Evolutionary conservation across 2,888 invertebrate species (phyloP).

Genomic region (Patella pellucida): DNA sequence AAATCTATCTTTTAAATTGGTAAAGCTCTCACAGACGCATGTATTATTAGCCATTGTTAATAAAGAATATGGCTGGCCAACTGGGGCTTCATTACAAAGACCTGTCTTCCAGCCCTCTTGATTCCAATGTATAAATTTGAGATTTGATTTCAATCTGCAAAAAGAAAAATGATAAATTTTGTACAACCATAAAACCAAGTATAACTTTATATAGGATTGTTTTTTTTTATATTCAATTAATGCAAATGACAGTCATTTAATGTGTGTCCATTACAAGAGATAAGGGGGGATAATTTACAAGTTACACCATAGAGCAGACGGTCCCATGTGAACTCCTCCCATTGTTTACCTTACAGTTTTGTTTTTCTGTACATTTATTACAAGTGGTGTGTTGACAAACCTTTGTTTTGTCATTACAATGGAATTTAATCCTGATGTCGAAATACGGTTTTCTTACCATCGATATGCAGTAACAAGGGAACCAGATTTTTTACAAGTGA

Average conservation of each 20-base stretch:
- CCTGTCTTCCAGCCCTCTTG: conserved; percentile 73
- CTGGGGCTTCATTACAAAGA: conserved; percentile 70
- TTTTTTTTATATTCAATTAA: neutral
- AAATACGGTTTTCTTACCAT: no score
- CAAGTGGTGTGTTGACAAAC: no score
- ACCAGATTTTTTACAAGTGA: no score
- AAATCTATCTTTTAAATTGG: conserved; percentile 67
- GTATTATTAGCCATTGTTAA: conserved; percentile 72
- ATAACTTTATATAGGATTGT: neutral
- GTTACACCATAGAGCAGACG: no score
- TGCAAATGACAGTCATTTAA: neutral
- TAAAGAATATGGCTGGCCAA: conserved; percentile 69
- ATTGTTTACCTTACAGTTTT: no score
- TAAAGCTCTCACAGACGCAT: conserved; percentile 69
- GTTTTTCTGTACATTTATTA: no score
- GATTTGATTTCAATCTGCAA: conserved; percentile 63
- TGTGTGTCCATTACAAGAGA: no score
- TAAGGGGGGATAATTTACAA: no score
- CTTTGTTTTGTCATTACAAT: no score
- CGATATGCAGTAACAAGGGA: no score
- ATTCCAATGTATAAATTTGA: conserved; percentile 72
- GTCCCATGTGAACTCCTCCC: no score
- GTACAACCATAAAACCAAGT: neutral
- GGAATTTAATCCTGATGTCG: no score
- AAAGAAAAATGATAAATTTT: neutral